Evolutionary conservation across 2,888 invertebrate genomes (phyloP), one percentile per base, ranked within the genome.

Genomic region (Ornithoptera priamus): DNA sequence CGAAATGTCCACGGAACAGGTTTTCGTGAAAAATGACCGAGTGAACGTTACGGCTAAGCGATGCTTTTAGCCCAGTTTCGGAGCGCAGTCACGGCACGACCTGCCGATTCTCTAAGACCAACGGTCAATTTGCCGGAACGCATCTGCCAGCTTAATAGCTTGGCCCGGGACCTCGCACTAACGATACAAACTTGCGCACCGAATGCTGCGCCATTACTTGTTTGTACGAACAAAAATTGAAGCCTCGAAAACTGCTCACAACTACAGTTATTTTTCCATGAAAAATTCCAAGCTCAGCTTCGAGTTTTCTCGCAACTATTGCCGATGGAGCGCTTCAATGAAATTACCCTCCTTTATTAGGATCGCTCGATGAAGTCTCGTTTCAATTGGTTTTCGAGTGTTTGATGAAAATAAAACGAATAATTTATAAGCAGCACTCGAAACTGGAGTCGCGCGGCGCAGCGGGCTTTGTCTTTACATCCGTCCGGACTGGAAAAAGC

Each of bases 41-140:
- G 72, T 74, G 77, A 78, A 80, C 75, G 75, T 76, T 39, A 8
- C 73, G 67, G 72, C 71, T 83, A 82, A 87, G 84, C 85, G 84
- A 77, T 79, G 85, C 84, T 85, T 86, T 86, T 87, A 87, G 80
- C 85, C 86, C 81, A 87, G 88, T 87, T 90, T 84, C 76, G 72
- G 80, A 78, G 78, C 78, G 76, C 76, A 87, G 87, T 85, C 86
- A 79, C 82, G 84, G 82, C 86, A 86, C 85, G 87, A 84, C 83
- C 84, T 81, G 82, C 78, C 82, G 81, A 84, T 86, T 85, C 85
- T 79, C 86, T 83, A 78, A 80, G 79, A 83, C 83, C 79, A 75
- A 72, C 81, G 82, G 79, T 80, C 85, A 84, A 88, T 88, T 88
- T 85, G 79, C 81, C 78, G 80, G 79, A 84, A 86, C 83, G 79